Conservation (phyloP, 2,888 invertebrate species). For the Drosophila mimetica region DNA sequence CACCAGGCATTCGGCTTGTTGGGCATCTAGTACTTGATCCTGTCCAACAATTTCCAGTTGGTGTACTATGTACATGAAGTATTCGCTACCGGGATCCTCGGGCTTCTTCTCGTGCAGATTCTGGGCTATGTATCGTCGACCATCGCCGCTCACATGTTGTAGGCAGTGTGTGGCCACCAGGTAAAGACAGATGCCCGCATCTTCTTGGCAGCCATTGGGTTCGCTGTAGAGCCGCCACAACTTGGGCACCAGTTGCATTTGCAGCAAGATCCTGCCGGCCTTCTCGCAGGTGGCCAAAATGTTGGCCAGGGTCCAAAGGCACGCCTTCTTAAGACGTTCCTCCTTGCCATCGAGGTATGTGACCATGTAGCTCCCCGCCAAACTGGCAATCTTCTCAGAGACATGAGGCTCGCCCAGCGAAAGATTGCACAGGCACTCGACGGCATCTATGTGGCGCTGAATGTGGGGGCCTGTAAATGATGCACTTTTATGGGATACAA, state of each 20-base stretch:
- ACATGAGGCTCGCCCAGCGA: slow-evolving; percentile 80
- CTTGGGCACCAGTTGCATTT: slow-evolving; percentile 81
- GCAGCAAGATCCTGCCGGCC: slow-evolving; percentile 66
- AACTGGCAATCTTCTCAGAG: slow-evolving; percentile 80
- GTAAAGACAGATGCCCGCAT: slow-evolving; percentile 75
- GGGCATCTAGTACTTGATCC: slow-evolving; percentile 11
- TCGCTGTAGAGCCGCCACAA: slow-evolving; percentile 69
- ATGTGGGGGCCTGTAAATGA: slow-evolving; percentile 68
- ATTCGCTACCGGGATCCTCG: slow-evolving; percentile 62
- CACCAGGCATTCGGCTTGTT: slow-evolving; percentile 28
- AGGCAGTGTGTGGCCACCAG: slow-evolving; percentile 57
- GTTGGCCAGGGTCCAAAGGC: slow-evolving; percentile 82
- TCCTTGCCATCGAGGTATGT: slow-evolving; percentile 78
- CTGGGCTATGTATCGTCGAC: slow-evolving; percentile 56
- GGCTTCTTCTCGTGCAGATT: slow-evolving; percentile 66
- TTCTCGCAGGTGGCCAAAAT: slow-evolving; percentile 75
- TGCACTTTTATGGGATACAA: neutral
- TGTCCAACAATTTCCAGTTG: slow-evolving; percentile 46
- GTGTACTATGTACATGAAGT: slow-evolving; percentile 76
- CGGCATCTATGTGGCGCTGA: slow-evolving; percentile 75
- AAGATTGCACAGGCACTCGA: slow-evolving; percentile 83
- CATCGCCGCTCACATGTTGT: slow-evolving; percentile 53
- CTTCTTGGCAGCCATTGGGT: slow-evolving; percentile 59
- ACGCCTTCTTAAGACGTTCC: slow-evolving; percentile 71
- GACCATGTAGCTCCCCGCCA: slow-evolving; percentile 82